Evolutionary conservation across 2,797 vertebrate species (phyloP).

Genomic region (Melanotaenia pygmaea): DNA sequence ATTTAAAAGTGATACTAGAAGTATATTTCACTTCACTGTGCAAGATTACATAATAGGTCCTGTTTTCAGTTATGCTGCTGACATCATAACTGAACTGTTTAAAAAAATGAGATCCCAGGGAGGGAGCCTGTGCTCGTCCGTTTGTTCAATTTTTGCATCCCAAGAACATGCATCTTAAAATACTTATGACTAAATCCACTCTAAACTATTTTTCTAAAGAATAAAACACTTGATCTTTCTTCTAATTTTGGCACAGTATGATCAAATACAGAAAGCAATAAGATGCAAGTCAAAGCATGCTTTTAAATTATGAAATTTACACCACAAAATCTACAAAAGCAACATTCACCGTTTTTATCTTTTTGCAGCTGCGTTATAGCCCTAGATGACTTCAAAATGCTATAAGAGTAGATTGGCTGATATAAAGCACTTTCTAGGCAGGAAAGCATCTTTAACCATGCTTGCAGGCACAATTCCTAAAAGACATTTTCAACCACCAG

Average conservation of each 20-base stretch:
- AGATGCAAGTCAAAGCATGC: conserved; percentile 53
- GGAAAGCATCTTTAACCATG: conserved; percentile 46
- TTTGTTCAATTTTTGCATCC: conserved; percentile 56
- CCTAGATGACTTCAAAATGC: conserved; percentile 55
- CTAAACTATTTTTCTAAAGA: neutral
- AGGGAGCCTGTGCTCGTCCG: conserved; percentile 46
- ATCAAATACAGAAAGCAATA: conserved; percentile 31
- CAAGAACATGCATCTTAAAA: conserved; percentile 64
- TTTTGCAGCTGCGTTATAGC: conserved; percentile 64
- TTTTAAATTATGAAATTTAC: conserved; percentile 58
- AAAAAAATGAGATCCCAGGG: conserved; percentile 31
- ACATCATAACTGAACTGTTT: conserved; percentile 21
- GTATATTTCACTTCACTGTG: conserved; percentile 58
- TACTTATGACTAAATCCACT: conserved; percentile 41
- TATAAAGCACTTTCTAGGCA: conserved; percentile 50
- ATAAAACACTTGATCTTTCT: conserved; percentile 34
- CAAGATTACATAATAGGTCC: conserved; percentile 68
- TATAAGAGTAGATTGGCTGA: conserved; percentile 51
- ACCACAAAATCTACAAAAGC: conserved; percentile 55
- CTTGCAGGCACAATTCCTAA: conserved; percentile 58
- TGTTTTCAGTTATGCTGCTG: conserved; percentile 58
- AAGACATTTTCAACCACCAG: conserved; percentile 40
- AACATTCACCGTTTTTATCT: conserved; percentile 56
- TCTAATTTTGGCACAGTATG: conserved; percentile 31
- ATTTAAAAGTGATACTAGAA: conserved; percentile 49